Percentiles rank a stretch among this genome's conserved stretches.
These are phyloP conservation scores for Callithrix jacchus DNA, from an alignment of 2,113 vertebrate species.

Conservation along the genomic window DNA sequence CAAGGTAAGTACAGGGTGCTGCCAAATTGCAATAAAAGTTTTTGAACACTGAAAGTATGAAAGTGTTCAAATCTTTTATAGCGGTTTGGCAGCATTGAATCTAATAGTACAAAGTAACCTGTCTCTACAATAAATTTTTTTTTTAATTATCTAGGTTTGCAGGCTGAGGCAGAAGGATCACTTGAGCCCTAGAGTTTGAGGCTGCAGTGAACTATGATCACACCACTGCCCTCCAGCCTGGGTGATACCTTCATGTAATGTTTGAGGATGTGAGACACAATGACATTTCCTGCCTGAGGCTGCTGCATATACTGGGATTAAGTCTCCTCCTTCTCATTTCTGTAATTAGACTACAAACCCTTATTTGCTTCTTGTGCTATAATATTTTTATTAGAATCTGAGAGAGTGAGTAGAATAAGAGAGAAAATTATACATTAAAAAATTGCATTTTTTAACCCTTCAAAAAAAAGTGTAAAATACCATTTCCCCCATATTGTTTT, in stretches of 20 bases:
- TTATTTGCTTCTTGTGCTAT: neutral
- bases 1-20: neutral
- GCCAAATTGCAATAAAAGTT: too few relatives aligned
- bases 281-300: constrained; percentile 22
- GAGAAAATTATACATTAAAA: neutral
- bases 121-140: neutral
- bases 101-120: neutral
- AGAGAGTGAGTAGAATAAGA: neutral
- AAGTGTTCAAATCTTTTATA: neutral
- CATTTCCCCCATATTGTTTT: constrained; percentile 18
- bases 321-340: constrained; percentile 2
- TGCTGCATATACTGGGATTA: neutral
- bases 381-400: constrained; percentile 54
- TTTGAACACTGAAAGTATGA: neutral
- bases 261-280: neutral
- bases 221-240: too few relatives aligned
- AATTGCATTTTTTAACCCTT: neutral
- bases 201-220: too few relatives aligned
- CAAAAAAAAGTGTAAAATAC: neutral
- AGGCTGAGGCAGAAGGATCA: too few relatives aligned
- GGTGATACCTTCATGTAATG: neutral
- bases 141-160: too few relatives aligned
- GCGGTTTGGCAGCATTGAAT: neutral
- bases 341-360: neutral
- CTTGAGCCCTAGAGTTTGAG: too few relatives aligned